Percentiles rank a stretch among this genome's conserved stretches.
Conservation (phyloP, 2,888 invertebrate species). For the Pterostichus madidus region DNA sequence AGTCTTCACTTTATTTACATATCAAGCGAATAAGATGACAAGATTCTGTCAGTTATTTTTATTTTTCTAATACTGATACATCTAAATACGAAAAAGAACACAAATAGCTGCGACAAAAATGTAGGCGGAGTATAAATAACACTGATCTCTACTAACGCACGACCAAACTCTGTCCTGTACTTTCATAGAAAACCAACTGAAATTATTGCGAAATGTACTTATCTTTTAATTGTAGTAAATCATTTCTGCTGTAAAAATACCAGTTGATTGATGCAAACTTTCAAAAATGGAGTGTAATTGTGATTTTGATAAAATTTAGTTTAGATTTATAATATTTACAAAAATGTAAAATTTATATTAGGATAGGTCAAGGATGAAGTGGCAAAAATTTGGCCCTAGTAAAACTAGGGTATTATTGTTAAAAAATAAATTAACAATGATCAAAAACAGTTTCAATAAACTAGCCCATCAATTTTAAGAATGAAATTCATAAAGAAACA, state of each 20-base stretch:
- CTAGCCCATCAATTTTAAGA: not conserved
- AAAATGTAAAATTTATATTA: not conserved
- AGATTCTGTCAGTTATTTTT: slow-evolving; percentile 52
- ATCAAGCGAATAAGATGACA: slow-evolving; percentile 24
- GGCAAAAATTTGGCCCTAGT: not conserved
- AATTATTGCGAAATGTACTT: slow-evolving; percentile 5
- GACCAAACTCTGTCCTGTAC: slow-evolving; percentile 27
- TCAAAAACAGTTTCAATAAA: not conserved
- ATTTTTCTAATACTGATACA: slow-evolving; percentile 59
- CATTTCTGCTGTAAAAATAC: not conserved
- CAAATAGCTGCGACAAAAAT: slow-evolving; percentile 46
- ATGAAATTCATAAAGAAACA: slow-evolving; percentile 9
- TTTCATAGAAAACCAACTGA: slow-evolving; percentile 9
- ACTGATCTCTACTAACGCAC: slow-evolving; percentile 7
- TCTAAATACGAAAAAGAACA: slow-evolving; percentile 48
- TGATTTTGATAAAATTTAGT: slow-evolving; percentile 32
- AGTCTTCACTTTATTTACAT: not conserved
- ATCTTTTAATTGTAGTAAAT: not conserved
- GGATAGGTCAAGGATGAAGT: slow-evolving; percentile 33
- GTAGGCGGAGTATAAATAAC: slow-evolving; percentile 61
- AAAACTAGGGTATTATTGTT: slow-evolving; percentile 3
- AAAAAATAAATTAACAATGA: not conserved
- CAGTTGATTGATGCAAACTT: slow-evolving; percentile 1
- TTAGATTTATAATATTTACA: not conserved
- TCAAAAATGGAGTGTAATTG: not conserved